Base-by-base conservation (phyloP, 2,888 invertebrate genomes). In the Priapulus caudatus region DNA sequence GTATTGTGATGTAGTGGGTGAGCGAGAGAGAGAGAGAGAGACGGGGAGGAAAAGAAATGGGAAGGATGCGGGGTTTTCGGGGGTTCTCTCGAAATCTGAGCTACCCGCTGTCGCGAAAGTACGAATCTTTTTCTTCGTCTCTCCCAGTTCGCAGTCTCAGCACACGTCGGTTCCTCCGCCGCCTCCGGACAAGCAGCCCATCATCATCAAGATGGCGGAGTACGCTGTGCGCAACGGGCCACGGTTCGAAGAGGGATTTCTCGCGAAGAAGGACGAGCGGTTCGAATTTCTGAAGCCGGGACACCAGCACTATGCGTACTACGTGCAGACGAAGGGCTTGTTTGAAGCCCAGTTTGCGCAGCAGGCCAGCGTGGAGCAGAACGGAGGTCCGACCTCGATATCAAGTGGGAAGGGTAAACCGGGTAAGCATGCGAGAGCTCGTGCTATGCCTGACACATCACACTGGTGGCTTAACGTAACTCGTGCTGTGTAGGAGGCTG, bases 181-280 rank as follows among this genome's bases (percentile, higher is more conserved):
- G 0, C 83, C 89, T 0, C 82, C 83, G 2, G 89, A 89, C 61
- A 75, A 86, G 1, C 83, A 84, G 65, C 78, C 85, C 19, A 86
- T 97, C 4, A 86, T 98, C 53, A 91, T 93, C 71, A 92, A 93
- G 72, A 92, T 97, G 82, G 95, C 97, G 1, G 82, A 83, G 58
- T 95, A 95, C 70, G 95, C 98, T 0, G 86, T 89, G 1, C 88
- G 90, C 62, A 95, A 95, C 72, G 98, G 97, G 0, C 80, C 83
- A 52, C 86, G 88, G 63, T 95, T 97, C 67, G 95, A 97, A 63
- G 64, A 64, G 23, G 81, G 83, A 24, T 68, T 75, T 3, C 62
- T 62, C 54, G 63, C 33, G n/a, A 49, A 68, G 69, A 55, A 65
- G 65, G 92, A 93, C 68, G 80, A 83, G 0, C 75, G 92, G 23